Evolutionary conservation across 2,797 vertebrate genomes (phyloP).

Genomic region (Holocentrus rufus): DNA sequence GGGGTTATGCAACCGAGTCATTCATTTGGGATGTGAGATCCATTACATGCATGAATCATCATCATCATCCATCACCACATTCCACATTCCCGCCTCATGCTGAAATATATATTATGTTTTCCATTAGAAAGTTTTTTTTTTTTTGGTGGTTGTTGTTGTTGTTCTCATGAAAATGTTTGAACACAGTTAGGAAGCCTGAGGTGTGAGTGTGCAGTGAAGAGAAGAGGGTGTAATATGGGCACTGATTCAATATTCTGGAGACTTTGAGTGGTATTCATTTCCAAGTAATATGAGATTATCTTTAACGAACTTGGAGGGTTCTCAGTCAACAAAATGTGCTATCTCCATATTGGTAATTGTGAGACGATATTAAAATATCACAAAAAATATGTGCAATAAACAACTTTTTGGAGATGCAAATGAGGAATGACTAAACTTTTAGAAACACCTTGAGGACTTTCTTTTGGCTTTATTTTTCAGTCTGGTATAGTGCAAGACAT

Average conservation of each 20-base stretch:
- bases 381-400: conserved; percentile 1
- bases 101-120: conserved; percentile 69
- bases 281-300: conserved; percentile 8
- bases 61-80: conserved; percentile 57
- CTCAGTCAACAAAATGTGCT: not conserved
- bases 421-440: not conserved
- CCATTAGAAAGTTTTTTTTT: conserved; percentile 26
- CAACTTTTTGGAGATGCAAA: not conserved
- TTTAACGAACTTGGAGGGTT: not conserved
- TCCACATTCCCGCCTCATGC: conserved; percentile 43
- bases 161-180: conserved; percentile 28
- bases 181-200: conserved; percentile 25
- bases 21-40: conserved; percentile 64
- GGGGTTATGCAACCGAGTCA: conserved; percentile 50
- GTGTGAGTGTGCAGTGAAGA: conserved; percentile 25
- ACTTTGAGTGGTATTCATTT: conserved; percentile 25
- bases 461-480: conserved; percentile 23
- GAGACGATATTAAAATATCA: not conserved
- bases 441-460: conserved; percentile 12
- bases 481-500: conserved; percentile 7
- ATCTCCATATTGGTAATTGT: not conserved
- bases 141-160: not conserved
- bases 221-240: conserved; percentile 6
- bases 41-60: conserved; percentile 74
- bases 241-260: not conserved